Base-by-base conservation (phyloP, 1,140 invertebrate species). In the Macrocentrus cingulum region DNA sequence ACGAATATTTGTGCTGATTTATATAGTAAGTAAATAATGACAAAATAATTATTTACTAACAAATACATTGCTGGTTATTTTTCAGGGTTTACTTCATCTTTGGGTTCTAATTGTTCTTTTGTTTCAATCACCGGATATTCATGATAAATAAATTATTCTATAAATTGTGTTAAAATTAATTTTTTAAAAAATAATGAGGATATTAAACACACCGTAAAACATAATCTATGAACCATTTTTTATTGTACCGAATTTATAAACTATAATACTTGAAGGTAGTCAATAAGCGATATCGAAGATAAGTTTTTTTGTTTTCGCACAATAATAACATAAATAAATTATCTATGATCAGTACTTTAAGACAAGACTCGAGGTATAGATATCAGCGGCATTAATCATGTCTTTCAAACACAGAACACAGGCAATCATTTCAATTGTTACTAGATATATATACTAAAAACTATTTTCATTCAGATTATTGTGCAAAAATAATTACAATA, bases 1-100 rank as follows among this genome's bases (percentile, higher is more conserved):
- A 32, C 83, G 91, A 62, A 86, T 92, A 49, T 85, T 91, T 75
- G 84, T 92, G 8, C 83, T 94, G 51, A 77, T 87, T 58, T 93
- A 93, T 66, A 87, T 88, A 81, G 85, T 85, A 76, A 80, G 70
- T 73, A 52, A 56, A 50, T 36, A 19, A 42, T 36, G 42, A 3
- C 15, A 52, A 23, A 11, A 50, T 34, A 5, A 36, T 8, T 13
- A 50, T 58, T 23, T 46, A 2, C 6, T 7, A 51, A 44, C 20
- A 0, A 19, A 13, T 45, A 8, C 19, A 48, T 42, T 61, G 18
- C 34, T 54, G 52, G 53, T 2, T 23, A 22, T 46, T 46, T 77
- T 79, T 51, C 65, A 88, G 87, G 81, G 83, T 36, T 66, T 89
- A 37, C 73, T 90, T 18, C 88, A 90, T 70, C 77, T 89, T 16